These are phyloP conservation scores for Stomatorhinus walkeri DNA, from an alignment of 2,797 vertebrate genomes.

Conservation along the genomic window DNA sequence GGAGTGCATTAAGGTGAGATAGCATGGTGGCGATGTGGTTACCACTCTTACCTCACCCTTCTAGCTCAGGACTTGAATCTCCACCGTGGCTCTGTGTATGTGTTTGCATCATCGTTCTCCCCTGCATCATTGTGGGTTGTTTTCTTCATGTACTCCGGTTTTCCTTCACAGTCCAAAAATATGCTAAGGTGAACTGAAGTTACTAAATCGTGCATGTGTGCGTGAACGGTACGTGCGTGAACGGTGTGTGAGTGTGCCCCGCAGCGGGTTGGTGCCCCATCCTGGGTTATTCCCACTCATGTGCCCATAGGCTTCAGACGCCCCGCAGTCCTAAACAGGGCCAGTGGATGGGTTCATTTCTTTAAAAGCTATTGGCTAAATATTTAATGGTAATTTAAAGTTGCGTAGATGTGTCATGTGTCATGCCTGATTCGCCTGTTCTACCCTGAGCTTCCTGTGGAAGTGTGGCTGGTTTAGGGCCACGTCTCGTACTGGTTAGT, in stretches of 20 bases:
- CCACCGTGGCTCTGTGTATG: not conserved
- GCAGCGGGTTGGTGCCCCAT: not conserved
- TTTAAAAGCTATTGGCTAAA: not conserved
- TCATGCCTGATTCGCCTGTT: not conserved
- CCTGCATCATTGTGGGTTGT: not conserved
- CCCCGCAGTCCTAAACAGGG: not conserved
- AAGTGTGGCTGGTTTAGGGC: not conserved
- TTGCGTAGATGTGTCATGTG: not conserved
- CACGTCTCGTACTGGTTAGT: not conserved
- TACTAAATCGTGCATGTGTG: not conserved
- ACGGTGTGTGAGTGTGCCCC: not conserved
- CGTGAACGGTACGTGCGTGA: not conserved
- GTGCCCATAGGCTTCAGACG: not conserved
- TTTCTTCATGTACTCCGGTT: not conserved
- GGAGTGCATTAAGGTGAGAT: not conserved
- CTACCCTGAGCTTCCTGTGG: not conserved
- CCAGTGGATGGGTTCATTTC: not conserved
- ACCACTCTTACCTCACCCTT: not conserved
- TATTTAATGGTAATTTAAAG: not conserved
- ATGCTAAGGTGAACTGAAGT: not conserved
- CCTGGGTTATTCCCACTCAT: not conserved
- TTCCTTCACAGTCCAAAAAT: not conserved
- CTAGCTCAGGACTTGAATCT: not conserved
- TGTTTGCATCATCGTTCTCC: not conserved
- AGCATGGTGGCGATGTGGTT: not conserved